Evolutionary conservation across 2,888 invertebrate species (phyloP), one percentile per base, ranked within the genome.

Genomic region (Nasonia oneida): DNA sequence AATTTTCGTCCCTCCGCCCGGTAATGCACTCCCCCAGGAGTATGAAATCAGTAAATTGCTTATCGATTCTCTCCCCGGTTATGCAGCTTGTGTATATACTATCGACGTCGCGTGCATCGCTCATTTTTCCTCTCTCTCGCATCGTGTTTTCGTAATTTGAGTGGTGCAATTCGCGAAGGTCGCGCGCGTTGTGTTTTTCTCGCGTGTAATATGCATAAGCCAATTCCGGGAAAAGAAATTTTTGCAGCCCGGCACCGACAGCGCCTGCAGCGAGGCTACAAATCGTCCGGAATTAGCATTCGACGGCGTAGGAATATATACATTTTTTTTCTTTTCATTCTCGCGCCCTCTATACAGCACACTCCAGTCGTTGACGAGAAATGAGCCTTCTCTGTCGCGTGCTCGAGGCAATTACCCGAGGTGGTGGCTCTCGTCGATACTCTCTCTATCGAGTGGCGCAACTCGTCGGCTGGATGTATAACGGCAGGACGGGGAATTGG

Each of bases 41-140:
- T n/a, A 39, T 75, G 53, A 42, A 77, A 83, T 83, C 76, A 83
- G 83, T 73, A 83, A 83, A 83, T 83, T 83, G 78, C 83, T 83
- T 83, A 83, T 83, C 83, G 83, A 83, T 83, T 50, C 64, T 39
- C 14, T 2, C 29, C 50, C 3, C 3, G 29, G 29, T 29, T 29
- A 29, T 14, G 15, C 14, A 15, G 57, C 23, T 29, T 29, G 29
- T 29, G 29, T 29, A 29, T 29, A 29, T n/a, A 14, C 10, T 37
- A 57, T 23, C 53, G 53, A 2, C 77, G 77, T 71, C 83, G 81
- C 81, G 83, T 83, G 76, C 70, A n/a, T 42, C 50, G 42, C 61
- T n/a, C 18, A 33, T 50, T 79, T 79, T 77, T 77, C 18, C n/a
- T 71, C 10, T 15, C 5, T 6, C 10, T 12, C 37, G 23, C 73